A percentile compares a stretch with the other conserved stretches of the same genome.
Conservation (phyloP, 2,797 vertebrate species). For the Semotilus atromaculatus region DNA sequence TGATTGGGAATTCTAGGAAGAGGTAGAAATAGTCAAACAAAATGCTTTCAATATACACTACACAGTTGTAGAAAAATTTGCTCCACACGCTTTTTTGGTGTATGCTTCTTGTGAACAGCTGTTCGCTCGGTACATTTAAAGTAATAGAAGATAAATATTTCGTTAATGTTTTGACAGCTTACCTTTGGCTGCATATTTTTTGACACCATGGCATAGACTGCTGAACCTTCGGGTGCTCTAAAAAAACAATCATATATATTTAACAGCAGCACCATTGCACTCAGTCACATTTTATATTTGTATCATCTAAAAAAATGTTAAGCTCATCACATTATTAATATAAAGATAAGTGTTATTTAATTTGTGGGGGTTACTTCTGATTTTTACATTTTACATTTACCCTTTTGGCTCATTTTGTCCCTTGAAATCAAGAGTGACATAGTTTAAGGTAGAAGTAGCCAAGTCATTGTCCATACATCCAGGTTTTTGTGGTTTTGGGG, state of each 20-base stretch:
- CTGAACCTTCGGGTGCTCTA: not conserved
- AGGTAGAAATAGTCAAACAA: not conserved
- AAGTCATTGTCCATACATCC: not conserved
- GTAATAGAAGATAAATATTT: not conserved
- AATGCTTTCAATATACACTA: not conserved
- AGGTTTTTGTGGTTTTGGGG: not conserved
- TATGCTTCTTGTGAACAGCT: not conserved
- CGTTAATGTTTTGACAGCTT: not conserved
- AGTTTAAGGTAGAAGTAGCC: slow-evolving; percentile 13
- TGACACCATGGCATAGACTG: slow-evolving; percentile 35
- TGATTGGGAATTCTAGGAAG: slow-evolving; percentile 11
- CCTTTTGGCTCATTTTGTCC: slow-evolving; percentile 9
- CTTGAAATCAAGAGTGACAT: slow-evolving; percentile 19
- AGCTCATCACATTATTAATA: not conserved
- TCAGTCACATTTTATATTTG: not conserved
- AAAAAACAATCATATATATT: not conserved
- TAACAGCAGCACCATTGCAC: not conserved
- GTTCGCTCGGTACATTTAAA: not conserved
- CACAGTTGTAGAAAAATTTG: not conserved
- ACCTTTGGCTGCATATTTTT: slow-evolving; percentile 37
- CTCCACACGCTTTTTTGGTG: not conserved
- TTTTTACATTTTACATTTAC: slow-evolving; percentile 14
- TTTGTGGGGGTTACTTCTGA: not conserved
- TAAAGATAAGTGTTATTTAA: not conserved
- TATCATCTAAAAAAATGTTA: no score